Evolutionary conservation across 2,888 invertebrate genomes (phyloP).

Genomic region (Ypsolopha sequella): DNA sequence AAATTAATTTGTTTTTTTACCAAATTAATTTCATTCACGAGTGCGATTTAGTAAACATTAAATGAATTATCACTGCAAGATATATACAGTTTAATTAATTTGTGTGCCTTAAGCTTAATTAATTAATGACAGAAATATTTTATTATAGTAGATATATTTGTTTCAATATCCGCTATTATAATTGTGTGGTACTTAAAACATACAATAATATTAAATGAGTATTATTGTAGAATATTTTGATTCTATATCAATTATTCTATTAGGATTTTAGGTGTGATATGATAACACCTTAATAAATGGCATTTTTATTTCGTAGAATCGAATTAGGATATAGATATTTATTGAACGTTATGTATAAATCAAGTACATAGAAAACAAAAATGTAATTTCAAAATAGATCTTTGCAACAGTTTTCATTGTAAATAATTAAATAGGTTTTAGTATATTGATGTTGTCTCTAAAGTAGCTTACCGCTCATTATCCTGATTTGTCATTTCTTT

Average conservation of each 20-base stretch:
- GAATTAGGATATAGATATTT: not conserved
- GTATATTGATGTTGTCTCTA: conserved; percentile 51
- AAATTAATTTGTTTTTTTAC: conserved; percentile 25
- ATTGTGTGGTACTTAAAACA: not conserved
- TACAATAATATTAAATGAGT: not conserved
- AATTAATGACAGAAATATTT: no score
- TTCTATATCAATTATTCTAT: not conserved
- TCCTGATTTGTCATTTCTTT: not conserved
- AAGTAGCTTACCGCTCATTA: conserved; percentile 17
- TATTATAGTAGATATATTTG: not conserved
- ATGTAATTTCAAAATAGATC: conserved; percentile 5
- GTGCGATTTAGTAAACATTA: conserved; percentile 17
- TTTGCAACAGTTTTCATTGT: conserved; percentile 4
- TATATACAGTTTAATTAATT: not conserved
- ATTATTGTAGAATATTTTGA: not conserved
- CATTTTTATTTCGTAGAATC: conserved; percentile 1
- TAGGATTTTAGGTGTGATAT: not conserved
- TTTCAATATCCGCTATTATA: not conserved
- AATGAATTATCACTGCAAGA: conserved; percentile 22
- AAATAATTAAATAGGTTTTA: conserved; percentile 18
- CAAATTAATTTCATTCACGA: no score
- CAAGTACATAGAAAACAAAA: conserved; percentile 6
- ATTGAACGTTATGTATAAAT: not conserved
- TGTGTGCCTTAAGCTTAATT: not conserved
- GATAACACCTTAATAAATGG: not conserved